Evolutionary conservation across 2,888 invertebrate species (phyloP), one percentile per base, ranked within the genome.

Genomic region (Lithosia quadra): DNA sequence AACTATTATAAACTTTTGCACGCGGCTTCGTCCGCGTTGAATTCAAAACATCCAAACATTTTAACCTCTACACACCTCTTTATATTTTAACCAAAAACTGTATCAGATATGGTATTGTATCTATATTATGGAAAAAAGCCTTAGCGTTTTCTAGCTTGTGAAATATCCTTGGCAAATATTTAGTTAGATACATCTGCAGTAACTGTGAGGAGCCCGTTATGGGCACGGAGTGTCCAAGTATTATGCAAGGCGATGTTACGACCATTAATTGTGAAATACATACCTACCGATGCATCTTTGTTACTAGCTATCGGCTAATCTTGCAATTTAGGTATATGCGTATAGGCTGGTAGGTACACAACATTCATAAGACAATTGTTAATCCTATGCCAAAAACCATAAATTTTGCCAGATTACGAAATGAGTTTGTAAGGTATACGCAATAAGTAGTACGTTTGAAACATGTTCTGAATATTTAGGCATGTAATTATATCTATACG

Each of bases 211-310:
- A 75, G 69, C 65, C 69, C 62, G 71, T 55, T 53, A 34, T 53
- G 36, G 21, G 64, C 73, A 64, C 64, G 34, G 70, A 64, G 69
- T 79, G 81, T 75, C 80, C 82, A 81, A n/a, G 74, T 63, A 21
- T 82, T 82, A 81, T 74, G 79, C 77, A 80, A 82, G 55, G 36
- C 60, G 75, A 76, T 79, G 82, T 73, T 79, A 78, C 78, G 71
- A 71, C 68, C 71, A 75, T 74, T 74, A 77, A 76, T 82, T 82
- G 77, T 76, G 81, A 75, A 82, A 82, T 59, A 68, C 74, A 72
- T 76, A 69, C 75, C 73, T 76, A 69, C 75, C 73, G 63, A 79
- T 73, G 74, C 36, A 74, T 71, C 39, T 73, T 71, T 66, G 68
- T 68, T 70, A 62, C 72, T 67, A 73, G 69, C 73, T 63, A 73